These are phyloP conservation scores for Saturnia pavonia DNA, from an alignment of 2,888 invertebrate species.

Conservation along the genomic window DNA sequence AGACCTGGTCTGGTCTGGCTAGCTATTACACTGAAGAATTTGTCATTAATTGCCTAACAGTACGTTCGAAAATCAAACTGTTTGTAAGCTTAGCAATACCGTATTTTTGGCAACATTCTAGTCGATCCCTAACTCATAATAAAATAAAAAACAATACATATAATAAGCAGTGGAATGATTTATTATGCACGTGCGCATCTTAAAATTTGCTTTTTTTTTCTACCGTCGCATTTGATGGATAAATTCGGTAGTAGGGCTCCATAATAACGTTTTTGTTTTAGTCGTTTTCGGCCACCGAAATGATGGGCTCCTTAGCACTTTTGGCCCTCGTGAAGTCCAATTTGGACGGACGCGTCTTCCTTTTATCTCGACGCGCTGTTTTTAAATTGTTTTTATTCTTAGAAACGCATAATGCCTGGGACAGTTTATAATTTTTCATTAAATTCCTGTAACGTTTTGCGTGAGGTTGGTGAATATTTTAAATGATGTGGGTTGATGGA, in stretches of 20 bases:
- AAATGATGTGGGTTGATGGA: background rate
- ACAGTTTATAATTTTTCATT: background rate
- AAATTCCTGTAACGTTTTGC: background rate
- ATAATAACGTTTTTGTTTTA: slow-evolving; percentile 54
- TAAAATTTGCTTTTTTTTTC: slow-evolving; percentile 37
- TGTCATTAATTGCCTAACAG: background rate
- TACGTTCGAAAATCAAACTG: too few species aligned
- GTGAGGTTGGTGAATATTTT: background rate
- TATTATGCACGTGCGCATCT: slow-evolving; percentile 39
- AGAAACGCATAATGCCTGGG: background rate
- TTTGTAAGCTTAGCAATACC: too few species aligned
- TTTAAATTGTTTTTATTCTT: slow-evolving; percentile 4
- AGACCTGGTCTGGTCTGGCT: too few species aligned
- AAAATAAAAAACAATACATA: slow-evolving; percentile 23
- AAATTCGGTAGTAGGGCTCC: slow-evolving; percentile 46
- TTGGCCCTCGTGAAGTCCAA: slow-evolving; percentile 49
- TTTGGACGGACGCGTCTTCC: slow-evolving; percentile 50
- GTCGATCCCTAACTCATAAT: background rate
- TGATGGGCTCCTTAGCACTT: slow-evolving; percentile 63
- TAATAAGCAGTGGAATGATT: slow-evolving; percentile 34
- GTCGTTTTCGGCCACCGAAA: slow-evolving; percentile 60
- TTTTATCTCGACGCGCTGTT: background rate
- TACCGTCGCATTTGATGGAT: slow-evolving; percentile 31
- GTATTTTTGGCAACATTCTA: too few species aligned
- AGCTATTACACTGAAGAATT: background rate